Evolutionary conservation across 2,888 invertebrate species (phyloP), one percentile per base, ranked within the genome.

Genomic region (Blera fallax): DNA sequence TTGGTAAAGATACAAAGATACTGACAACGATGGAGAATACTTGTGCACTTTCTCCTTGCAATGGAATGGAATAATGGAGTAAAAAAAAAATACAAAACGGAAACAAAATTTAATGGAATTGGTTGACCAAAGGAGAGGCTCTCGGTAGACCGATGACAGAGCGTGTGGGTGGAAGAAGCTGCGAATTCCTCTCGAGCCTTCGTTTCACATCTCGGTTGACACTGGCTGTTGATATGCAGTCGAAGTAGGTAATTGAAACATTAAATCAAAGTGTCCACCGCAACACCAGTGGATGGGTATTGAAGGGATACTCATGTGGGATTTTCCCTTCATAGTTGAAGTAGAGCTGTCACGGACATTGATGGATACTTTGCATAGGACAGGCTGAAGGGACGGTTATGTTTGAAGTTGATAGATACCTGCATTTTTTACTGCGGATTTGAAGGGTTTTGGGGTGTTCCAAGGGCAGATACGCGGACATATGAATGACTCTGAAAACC

Each of bases 41-140:
- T 37, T 3, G 70, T 45, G 45, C 78, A 78, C 78, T 78, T 78
- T 78, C 70, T 78, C 64, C 54, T 11, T 43, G 27, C 40, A 21
- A 18, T 50, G 21, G 32, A 34, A 21, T 34, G 70, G 21, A 58
- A 52, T 52, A 18, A 58, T 48, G 21, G 34, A 40, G 48, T 29
- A 5, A 24, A 60, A 18, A 34, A 62, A n/a, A 52, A 1, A 27
- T 5, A 67, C 24, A 24, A 7, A 56, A 37, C 11, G 16, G 21
- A 52, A 48, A 29, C 29, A 29, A 29, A 29, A 29, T 7, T 7
- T 52, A 65, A 58, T 65, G 37, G 52, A 62, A 69, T 78, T 11
- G 52, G 60, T 70, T 54, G 24, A 52, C 69, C 60, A 40, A 62
- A 29, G 64, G 48, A 48, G 40, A 32, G 7, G 50, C 45, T n/a